Base-by-base conservation (phyloP, 2,888 invertebrate species). In the Hirudinaria manillensis region DNA sequence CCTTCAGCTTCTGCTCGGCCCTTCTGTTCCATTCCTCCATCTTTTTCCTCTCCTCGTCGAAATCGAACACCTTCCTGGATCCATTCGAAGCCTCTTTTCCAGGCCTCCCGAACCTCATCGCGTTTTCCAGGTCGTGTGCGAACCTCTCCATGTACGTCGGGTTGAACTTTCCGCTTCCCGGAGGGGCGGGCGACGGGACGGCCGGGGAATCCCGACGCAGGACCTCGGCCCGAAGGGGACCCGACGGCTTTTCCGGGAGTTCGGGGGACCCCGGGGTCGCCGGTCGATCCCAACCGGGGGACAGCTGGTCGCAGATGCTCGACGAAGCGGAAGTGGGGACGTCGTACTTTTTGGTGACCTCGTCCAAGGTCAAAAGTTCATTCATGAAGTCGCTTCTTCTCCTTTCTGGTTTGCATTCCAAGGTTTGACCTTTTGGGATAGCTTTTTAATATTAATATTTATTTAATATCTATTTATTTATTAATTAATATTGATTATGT, bases 1-100 rank as follows among this genome's bases (percentile, higher is more conserved):
- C 82, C 81, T 80, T 77, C 76, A 79, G 77, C 51, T 78, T 76
- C 32, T 79, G 68, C 38, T 83, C 82, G 65, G 82, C 81, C 66
- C 80, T 79, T 38, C 78, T 71, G 24, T 79, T 76, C 82, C 82
- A 83, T n/a, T 80, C 80, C 56, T 80, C 78, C 76, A 82, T 80
- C 16, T 79, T 77, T 38, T 74, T 77, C 24, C 70, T 72, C 27
- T 79, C 79, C 29, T 74, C 68, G 32, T 79, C 79, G 51, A 73
- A 67, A 45, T 79, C 74, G 70, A 78, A 73, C 16, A 24, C 38
- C n/a, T 34, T 24, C 29, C 61, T 61, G n/a, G n/a, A n/a, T n/a
- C n/a, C n/a, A n/a, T n/a, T n/a, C n/a, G n/a, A n/a, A n/a, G n/a
- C n/a, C n/a, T n/a, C n/a, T n/a, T n/a, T n/a, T 24, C 24, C 61